These are phyloP conservation scores for Lanius ludovicianus DNA, from an alignment of 2,113 vertebrate species.

Conservation along the genomic window DNA sequence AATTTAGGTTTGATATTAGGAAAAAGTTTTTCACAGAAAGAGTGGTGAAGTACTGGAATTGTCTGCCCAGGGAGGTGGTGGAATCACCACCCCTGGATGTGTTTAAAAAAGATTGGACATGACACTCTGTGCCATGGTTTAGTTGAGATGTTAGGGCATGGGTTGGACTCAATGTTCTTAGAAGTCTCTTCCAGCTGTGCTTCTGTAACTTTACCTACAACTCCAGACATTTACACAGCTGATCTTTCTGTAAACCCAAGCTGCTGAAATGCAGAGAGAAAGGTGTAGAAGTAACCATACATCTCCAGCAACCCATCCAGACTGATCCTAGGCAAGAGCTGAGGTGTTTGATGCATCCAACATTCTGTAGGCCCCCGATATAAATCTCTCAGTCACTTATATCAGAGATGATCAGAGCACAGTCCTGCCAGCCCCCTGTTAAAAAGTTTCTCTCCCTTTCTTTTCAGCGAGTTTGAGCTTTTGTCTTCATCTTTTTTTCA, in stretches of 20 bases:
- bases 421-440: not conserved
- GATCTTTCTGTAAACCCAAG: not conserved
- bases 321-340: not conserved
- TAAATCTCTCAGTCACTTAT: not conserved
- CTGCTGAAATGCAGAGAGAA: not conserved
- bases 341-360: not conserved
- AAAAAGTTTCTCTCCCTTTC: not conserved
- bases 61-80: too few species aligned
- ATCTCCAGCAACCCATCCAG: not conserved
- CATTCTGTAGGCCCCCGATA: not conserved
- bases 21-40: too few species aligned
- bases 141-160: too few species aligned
- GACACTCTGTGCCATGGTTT: too few species aligned
- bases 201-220: not conserved
- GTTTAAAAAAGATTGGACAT: too few species aligned
- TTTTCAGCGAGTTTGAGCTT: not conserved
- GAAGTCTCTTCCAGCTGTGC: too few species aligned
- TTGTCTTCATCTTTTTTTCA: not conserved
- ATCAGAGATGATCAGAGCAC: not conserved
- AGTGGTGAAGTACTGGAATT: too few species aligned
- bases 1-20: too few species aligned
- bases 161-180: too few species aligned
- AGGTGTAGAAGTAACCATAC: not conserved
- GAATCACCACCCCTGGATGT: too few species aligned
- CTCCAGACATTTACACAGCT: not conserved